Evolutionary conservation across 1,140 invertebrate species (phyloP).

Genomic region (Chionoecetes opilio): DNA sequence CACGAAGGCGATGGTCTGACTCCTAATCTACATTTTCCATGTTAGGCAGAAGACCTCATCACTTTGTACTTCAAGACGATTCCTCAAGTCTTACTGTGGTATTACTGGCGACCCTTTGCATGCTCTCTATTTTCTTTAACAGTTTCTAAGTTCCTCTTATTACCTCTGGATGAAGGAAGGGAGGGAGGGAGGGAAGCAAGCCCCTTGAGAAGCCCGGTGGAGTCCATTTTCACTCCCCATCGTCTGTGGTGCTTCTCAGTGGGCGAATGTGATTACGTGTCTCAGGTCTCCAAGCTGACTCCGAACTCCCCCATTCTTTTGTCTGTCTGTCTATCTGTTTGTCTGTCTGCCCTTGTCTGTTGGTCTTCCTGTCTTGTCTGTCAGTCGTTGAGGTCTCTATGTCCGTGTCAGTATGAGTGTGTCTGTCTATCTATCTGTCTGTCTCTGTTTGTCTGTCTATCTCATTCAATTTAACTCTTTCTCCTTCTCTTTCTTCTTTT

Average conservation of each 20-base stretch:
- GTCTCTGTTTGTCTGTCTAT: not conserved
- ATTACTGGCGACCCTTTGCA: not conserved
- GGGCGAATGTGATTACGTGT: conserved; percentile 2
- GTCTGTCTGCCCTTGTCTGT: too few species aligned
- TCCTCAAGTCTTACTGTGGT: not conserved
- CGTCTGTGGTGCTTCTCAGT: not conserved
- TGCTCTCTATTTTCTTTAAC: too few species aligned
- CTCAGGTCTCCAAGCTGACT: not conserved
- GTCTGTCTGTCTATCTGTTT: not conserved
- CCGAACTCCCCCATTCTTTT: not conserved
- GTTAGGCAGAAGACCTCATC: not conserved
- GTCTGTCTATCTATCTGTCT: not conserved
- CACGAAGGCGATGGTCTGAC: not conserved
- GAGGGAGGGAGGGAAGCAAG: not conserved
- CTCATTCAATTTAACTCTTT: not conserved
- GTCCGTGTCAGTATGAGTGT: too few species aligned
- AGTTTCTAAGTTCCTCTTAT: too few species aligned
- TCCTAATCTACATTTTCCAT: conserved; percentile 2
- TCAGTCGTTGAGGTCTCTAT: too few species aligned
- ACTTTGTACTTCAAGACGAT: not conserved
- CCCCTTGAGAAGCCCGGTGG: not conserved
- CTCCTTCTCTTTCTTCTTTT: not conserved
- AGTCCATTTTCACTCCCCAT: not conserved
- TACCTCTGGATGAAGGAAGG: not conserved
- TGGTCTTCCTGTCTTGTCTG: too few species aligned